A percentile compares a stretch with the other conserved stretches of the same genome.
Conservation (phyloP, 2,888 invertebrate genomes). For the Apamea crenata region DNA sequence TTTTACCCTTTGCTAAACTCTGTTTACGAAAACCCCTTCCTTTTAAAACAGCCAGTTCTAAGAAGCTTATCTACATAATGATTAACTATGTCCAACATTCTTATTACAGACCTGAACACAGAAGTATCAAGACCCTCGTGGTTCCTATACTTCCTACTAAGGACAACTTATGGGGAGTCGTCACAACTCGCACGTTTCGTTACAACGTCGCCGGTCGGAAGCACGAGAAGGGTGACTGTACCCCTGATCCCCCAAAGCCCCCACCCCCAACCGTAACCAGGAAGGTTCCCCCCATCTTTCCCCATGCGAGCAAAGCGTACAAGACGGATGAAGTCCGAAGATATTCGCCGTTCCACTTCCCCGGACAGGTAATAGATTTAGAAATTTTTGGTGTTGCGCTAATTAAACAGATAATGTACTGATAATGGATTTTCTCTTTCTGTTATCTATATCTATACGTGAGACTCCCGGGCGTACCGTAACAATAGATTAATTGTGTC, state of each 20-base stretch:
- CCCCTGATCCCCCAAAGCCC: slow-evolving; percentile 2
- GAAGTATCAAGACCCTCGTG: slow-evolving; percentile 58
- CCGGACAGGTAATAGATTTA: slow-evolving; percentile 79
- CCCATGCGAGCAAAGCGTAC: slow-evolving; percentile 72
- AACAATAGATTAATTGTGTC: background rate
- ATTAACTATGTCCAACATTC: slow-evolving; percentile 34
- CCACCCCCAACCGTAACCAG: slow-evolving; percentile 55
- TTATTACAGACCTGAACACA: slow-evolving; percentile 62
- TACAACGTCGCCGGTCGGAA: slow-evolving; percentile 17
- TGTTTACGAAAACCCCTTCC: slow-evolving; percentile 1
- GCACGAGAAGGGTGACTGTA: slow-evolving; percentile 22
- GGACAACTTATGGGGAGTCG: slow-evolving; percentile 54
- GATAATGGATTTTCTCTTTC: slow-evolving; percentile 43
- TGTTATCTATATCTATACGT: background rate
- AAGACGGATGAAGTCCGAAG: slow-evolving; percentile 73
- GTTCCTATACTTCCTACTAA: slow-evolving; percentile 45
- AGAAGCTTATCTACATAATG: background rate
- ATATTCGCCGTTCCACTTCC: slow-evolving; percentile 83
- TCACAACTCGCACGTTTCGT: slow-evolving; percentile 43
- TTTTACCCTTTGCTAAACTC: slow-evolving; percentile 19
- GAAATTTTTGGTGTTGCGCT: slow-evolving; percentile 58
- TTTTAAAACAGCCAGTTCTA: slow-evolving; percentile 15
- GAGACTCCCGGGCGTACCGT: too few species aligned
- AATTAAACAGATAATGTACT: slow-evolving; percentile 59
- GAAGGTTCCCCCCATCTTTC: slow-evolving; percentile 71